Evolutionary conservation across 2,888 invertebrate species (phyloP).

Genomic region (Drosophila algonquin): DNA sequence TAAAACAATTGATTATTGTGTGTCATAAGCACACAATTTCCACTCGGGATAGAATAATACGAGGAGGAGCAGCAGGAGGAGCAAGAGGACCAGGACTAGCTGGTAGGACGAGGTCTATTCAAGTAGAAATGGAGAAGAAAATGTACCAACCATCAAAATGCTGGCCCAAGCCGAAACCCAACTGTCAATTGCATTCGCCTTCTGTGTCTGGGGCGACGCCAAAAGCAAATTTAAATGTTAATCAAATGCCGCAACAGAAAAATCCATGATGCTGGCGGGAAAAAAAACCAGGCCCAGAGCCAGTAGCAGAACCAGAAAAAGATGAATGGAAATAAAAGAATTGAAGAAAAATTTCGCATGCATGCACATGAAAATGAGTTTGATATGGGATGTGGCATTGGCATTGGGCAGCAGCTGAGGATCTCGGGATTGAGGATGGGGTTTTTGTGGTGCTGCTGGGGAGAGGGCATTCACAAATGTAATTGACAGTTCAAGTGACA

Average conservation of each 20-base stretch:
- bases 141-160: slow-evolving; percentile 30
- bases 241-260: slow-evolving; percentile 62
- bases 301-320: slow-evolving; percentile 38
- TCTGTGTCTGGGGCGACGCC: slow-evolving; percentile 44
- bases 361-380: slow-evolving; percentile 80
- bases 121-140: slow-evolving; percentile 51
- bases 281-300: no score
- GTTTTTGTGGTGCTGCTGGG: neutral
- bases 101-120: neutral
- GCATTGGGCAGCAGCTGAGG: neutral
- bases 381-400: slow-evolving; percentile 35
- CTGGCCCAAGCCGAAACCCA: slow-evolving; percentile 44
- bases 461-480: slow-evolving; percentile 55
- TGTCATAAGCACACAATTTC: slow-evolving; percentile 68
- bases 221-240: slow-evolving; percentile 76
- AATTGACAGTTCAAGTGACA: slow-evolving; percentile 72
- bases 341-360: slow-evolving; percentile 67
- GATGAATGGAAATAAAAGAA: slow-evolving; percentile 35
- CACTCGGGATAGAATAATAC: slow-evolving; percentile 12
- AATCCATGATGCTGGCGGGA: slow-evolving; percentile 7
- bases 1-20: slow-evolving; percentile 78
- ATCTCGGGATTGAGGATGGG: slow-evolving; percentile 1
- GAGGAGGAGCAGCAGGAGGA: neutral
- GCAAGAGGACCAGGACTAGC: neutral
- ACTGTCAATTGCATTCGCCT: slow-evolving; percentile 66